Percentiles rank a stretch among this genome's conserved stretches.
These are phyloP conservation scores for Psittacula echo DNA, from an alignment of 2,797 vertebrate species.

Conservation along the genomic window DNA sequence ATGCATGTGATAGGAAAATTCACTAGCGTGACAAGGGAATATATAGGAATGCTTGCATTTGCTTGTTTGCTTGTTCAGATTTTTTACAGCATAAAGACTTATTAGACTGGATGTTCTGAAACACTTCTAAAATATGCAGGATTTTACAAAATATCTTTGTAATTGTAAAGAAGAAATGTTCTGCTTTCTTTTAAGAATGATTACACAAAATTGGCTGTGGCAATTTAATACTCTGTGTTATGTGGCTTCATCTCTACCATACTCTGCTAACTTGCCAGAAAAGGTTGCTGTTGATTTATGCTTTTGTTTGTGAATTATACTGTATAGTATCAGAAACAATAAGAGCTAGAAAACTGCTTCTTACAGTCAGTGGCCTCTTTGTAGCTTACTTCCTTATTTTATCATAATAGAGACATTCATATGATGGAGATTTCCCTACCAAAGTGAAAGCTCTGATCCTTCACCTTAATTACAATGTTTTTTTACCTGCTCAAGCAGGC, in stretches of 20 bases:
- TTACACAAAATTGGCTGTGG: conserved; percentile 42
- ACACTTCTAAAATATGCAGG: not conserved
- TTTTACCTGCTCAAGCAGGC: conserved; percentile 12
- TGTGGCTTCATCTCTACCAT: conserved; percentile 31
- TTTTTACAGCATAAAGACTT: conserved; percentile 26
- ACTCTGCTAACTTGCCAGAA: conserved; percentile 38
- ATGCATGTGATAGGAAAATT: conserved; percentile 66
- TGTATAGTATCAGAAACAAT: conserved; percentile 49
- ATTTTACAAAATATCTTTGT: conserved; percentile 12
- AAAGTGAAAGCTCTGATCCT: conserved; percentile 40
- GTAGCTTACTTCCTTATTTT: conserved; percentile 62
- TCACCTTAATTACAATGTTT: conserved; percentile 54
- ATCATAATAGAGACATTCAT: conserved; percentile 60
- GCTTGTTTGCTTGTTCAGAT: conserved; percentile 34
- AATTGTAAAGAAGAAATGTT: conserved; percentile 15
- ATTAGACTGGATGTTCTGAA: not conserved
- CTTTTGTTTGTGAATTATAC: conserved; percentile 63
- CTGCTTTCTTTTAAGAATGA: conserved; percentile 57
- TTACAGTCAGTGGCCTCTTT: conserved; percentile 61
- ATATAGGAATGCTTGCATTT: conserved; percentile 9
- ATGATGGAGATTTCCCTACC: conserved; percentile 44
- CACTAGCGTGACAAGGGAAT: conserved; percentile 17
- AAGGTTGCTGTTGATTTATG: conserved; percentile 61
- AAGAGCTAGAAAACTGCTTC: conserved; percentile 63
- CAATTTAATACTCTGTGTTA: conserved; percentile 54